Evolutionary conservation across 2,888 invertebrate genomes (phyloP).

Genomic region (Ochropacha duplaris): DNA sequence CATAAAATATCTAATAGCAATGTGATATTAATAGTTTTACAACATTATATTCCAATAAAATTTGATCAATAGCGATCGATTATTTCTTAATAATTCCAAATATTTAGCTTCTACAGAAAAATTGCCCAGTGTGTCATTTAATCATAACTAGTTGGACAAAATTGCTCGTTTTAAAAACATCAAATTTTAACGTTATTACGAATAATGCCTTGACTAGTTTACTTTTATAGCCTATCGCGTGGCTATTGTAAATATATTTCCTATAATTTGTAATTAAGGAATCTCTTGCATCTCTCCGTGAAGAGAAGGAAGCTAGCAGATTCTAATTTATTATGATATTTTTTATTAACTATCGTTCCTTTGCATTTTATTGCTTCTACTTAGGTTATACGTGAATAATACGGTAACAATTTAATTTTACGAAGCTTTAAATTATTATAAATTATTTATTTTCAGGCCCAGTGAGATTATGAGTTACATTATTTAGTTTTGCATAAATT

Average conservation of each 20-base stretch:
- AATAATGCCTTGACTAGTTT: neutral
- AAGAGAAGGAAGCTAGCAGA: constrained; percentile 36
- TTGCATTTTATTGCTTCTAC: constrained; percentile 30
- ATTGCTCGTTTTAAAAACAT: neutral
- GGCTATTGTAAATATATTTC: constrained; percentile 48
- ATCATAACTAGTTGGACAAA: neutral
- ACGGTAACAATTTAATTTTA: constrained; percentile 23
- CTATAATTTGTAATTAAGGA: constrained; percentile 32
- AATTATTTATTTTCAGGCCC: constrained; percentile 52
- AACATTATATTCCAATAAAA: no score
- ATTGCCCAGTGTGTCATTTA: neutral
- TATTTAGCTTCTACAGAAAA: neutral
- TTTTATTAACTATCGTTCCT: constrained; percentile 23
- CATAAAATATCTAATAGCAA: no score
- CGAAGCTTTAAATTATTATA: constrained; percentile 54
- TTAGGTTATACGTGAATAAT: constrained; percentile 26
- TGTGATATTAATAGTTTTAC: no score
- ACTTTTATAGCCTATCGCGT: constrained; percentile 21
- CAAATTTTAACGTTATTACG: neutral
- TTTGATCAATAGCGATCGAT: no score
- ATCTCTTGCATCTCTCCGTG: constrained; percentile 33
- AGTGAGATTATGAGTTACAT: constrained; percentile 57
- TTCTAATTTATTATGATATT: constrained; percentile 37
- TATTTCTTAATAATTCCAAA: no score
- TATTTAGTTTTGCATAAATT: neutral